Percentiles rank a stretch among this genome's conserved stretches.
phyloP scores from a whole-genome alignment of 1,140 invertebrate genomes.

The Drosophila cardini region DNA sequence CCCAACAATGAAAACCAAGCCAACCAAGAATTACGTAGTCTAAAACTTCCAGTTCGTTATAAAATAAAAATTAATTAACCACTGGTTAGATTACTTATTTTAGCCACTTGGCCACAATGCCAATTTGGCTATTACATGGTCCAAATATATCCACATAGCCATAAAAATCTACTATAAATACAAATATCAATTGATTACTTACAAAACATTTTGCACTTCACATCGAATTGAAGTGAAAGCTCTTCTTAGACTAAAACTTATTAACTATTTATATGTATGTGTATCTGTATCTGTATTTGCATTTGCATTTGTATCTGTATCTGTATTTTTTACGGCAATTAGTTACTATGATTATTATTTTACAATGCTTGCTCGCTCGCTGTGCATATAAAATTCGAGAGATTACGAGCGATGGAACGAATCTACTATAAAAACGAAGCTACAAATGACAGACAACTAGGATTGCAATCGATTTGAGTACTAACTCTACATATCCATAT shows the following conservation, averaged over 20 bases:
- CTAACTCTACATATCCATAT: slow-evolving; percentile 17
- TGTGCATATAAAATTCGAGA: slow-evolving; percentile 59
- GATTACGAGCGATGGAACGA: slow-evolving; percentile 33
- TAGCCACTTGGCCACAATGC: slow-evolving; percentile 25
- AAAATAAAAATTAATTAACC: slow-evolving; percentile 27
- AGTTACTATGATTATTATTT: slow-evolving; percentile 22
- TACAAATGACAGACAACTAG: slow-evolving; percentile 61
- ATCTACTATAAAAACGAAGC: slow-evolving; percentile 50
- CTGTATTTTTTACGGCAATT: slow-evolving; percentile 27
- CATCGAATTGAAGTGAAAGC: no score
- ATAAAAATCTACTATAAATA: background rate
- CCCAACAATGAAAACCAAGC: slow-evolving; percentile 76
- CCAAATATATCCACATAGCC: slow-evolving; percentile 22
- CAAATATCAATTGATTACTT: slow-evolving; percentile 34
- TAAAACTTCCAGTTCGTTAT: slow-evolving; percentile 67
- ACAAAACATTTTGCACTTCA: slow-evolving; percentile 1
- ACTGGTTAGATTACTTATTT: slow-evolving; percentile 33
- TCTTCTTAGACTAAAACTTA: no score
- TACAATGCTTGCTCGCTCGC: slow-evolving; percentile 36
- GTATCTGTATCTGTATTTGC: background rate
- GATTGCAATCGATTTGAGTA: slow-evolving; percentile 59
- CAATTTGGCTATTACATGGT: slow-evolving; percentile 12
- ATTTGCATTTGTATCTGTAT: no score
- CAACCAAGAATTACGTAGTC: slow-evolving; percentile 44
- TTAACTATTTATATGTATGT: no score